phyloP scores from a whole-genome alignment of 2,888 invertebrate species.

The Elegia similella region DNA sequence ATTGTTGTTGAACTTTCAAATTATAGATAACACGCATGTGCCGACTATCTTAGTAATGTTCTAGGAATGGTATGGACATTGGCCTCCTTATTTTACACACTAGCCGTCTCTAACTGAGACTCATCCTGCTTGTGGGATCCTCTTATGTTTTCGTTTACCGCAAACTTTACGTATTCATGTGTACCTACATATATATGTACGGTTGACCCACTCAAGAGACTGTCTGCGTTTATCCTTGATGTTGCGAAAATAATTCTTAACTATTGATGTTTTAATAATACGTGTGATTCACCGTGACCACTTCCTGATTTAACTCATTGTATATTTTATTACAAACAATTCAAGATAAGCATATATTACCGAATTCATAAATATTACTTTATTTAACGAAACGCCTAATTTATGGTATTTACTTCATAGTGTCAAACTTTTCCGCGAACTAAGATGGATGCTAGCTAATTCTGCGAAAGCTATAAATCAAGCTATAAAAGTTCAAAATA shows the following conservation, averaged over 20 bases:
- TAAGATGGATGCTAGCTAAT: not conserved
- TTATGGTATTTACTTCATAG: not conserved
- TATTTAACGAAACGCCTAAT: not conserved
- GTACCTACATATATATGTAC: not conserved
- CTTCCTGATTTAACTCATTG: slow-evolving; percentile 4
- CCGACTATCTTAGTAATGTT: no score
- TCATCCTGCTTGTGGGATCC: no score
- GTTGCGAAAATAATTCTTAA: not conserved
- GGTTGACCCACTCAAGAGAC: not conserved
- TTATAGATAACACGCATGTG: no score
- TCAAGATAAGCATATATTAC: not conserved
- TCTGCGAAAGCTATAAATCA: slow-evolving; percentile 8
- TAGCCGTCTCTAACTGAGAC: no score
- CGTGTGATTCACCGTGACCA: not conserved
- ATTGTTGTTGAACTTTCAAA: no score
- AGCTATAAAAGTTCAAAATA: not conserved
- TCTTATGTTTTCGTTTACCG: no score
- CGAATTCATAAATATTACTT: not conserved
- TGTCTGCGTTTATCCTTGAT: not conserved
- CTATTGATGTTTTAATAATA: not conserved
- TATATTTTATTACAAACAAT: slow-evolving; percentile 6
- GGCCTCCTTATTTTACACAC: no score
- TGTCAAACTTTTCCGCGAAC: slow-evolving; percentile 3
- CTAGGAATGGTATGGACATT: no score
- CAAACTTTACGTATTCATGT: no score